Evolutionary conservation across 92 coral and sea anemone genomes (phyloP), one percentile per base, ranked within the genome.

Genomic region (Pocillopora grandis): DNA sequence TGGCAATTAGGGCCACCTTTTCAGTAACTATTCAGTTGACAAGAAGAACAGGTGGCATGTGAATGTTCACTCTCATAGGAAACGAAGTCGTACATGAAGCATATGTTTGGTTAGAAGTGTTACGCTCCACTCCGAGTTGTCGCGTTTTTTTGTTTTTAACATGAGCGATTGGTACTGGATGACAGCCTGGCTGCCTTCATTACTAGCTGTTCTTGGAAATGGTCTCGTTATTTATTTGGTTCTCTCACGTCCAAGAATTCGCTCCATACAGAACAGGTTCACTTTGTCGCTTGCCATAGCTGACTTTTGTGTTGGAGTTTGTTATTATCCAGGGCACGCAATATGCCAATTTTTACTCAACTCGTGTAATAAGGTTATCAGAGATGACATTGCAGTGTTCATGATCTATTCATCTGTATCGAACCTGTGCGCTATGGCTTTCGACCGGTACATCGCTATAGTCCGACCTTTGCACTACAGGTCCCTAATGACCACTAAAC

Each of bases 401-500:
- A 37, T 20, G 58, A 71, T 81, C n/a, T 81, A 19, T 65, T 70
- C 77, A 1, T 81, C 85, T 19, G 77, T 81, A 19, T 58, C 58
- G 8, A 81, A 81, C 16, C 78, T 81, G 12, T 81, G 85, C 55
- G 85, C 60, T n/a, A 81, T 81, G 85, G 20, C 71, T 5, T 77
- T 81, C 17, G 85, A 81, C 37, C 85, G 85, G 9, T 81, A 81
- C 60, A 81, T 81, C 61, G 85, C 85, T 15, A 81, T 81, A 21
- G 85, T 81, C 20, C 58, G 20, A 69, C 85, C 85, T 35, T 77
- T 81, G 49, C 85, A 37, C 49, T 81, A 81, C 23, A 37, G 69
- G 58, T 71, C 85, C 9, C 59, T 81, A 36, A 71, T 81, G 85
- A 81, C 85, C 7, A 35, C 77, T 31, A 72, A 52, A 3, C 5